phyloP scores from a whole-genome alignment of 2,888 invertebrate species.

The Athalia rosae region DNA sequence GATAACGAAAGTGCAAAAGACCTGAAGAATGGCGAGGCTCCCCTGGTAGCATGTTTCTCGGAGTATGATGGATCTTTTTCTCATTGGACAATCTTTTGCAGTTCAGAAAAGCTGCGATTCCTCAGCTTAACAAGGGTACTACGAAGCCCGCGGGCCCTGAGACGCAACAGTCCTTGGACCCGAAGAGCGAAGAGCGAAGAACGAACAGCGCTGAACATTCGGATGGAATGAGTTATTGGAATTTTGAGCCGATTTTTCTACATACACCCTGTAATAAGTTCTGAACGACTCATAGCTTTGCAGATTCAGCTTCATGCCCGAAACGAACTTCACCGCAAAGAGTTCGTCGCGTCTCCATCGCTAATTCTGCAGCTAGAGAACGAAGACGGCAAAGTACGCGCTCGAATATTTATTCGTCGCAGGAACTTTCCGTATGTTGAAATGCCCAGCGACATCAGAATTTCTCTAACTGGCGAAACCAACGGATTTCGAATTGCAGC shows the following conservation, averaged over 20 bases:
- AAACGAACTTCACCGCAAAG: not conserved
- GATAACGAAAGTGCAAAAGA: not conserved
- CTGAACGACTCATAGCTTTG: not conserved
- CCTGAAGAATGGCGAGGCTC: not conserved
- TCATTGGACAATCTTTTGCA: too few species aligned
- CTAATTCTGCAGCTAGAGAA: conserved; percentile 15
- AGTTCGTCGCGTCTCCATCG: not conserved
- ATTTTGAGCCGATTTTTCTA: not conserved
- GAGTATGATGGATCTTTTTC: too few species aligned
- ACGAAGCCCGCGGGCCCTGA: not conserved
- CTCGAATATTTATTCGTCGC: not conserved
- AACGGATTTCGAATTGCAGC: conserved; percentile 15
- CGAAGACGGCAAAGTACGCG: not conserved
- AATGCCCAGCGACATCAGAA: not conserved
- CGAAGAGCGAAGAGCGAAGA: not conserved
- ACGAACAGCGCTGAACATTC: not conserved
- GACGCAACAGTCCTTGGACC: not conserved
- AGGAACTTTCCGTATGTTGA: conserved; percentile 10
- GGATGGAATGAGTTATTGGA: not conserved
- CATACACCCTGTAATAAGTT: not conserved
- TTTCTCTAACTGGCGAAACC: not conserved
- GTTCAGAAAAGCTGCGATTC: too few species aligned
- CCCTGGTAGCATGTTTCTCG: not conserved
- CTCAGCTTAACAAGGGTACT: not conserved
- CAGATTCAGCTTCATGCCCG: not conserved